Evolutionary conservation across 2,113 vertebrate species (phyloP).

Genomic region (Microcebus ravelobensis): DNA sequence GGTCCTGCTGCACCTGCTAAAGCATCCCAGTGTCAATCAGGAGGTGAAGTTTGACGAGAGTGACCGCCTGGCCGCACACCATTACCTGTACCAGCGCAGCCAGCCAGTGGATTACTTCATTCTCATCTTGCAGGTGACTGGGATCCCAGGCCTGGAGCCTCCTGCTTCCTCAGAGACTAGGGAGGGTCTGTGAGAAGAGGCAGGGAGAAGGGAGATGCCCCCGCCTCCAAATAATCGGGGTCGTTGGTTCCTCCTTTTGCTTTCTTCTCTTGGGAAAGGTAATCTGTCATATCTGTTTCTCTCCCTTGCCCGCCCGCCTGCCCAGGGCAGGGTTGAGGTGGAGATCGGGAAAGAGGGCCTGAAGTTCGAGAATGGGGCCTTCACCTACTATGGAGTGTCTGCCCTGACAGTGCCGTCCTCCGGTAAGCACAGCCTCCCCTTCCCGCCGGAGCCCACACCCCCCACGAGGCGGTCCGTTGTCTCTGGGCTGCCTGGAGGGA

Average conservation of each 20-base stretch:
- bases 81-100: conserved; percentile 94
- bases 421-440: conserved; percentile 82
- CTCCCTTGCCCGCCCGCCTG: not conserved
- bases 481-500: not conserved
- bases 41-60: conserved; percentile 92
- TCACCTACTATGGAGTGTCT: conserved; percentile 94
- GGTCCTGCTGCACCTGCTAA: conserved; percentile 92
- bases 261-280: not conserved
- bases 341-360: conserved; percentile 95
- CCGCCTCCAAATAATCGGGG: not conserved
- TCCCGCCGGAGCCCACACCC: not conserved
- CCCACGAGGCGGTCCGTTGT: accelerated
- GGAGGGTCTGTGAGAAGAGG: not conserved
- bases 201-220: not conserved
- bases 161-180: not conserved
- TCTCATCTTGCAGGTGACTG: conserved; percentile 92
- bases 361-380: conserved; percentile 95
- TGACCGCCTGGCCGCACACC: conserved; percentile 88
- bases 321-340: conserved; percentile 94
- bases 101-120: conserved; percentile 94
- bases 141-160: not conserved
- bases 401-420: conserved; percentile 91
- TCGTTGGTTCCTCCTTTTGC: not conserved
- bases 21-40: conserved; percentile 94
- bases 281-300: not conserved